phyloP scores from a whole-genome alignment of 1,140 invertebrate species.

The Mercenaria mercenaria region DNA sequence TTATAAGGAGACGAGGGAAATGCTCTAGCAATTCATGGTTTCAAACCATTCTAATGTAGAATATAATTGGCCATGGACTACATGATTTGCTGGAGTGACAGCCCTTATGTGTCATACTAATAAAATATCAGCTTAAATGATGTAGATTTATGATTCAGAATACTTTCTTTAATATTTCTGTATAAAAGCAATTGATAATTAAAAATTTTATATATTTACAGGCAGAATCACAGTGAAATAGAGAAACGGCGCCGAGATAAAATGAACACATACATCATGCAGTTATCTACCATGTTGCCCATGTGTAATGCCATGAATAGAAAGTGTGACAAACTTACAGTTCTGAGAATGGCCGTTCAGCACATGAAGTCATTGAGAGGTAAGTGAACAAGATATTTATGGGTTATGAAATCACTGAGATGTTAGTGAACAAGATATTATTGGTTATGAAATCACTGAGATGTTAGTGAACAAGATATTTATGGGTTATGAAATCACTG shows the following conservation, averaged over 20 bases:
- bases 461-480: constrained; percentile 89
- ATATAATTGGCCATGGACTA: no score
- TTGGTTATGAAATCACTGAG: constrained; percentile 92
- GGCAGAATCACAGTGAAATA: constrained; percentile 96
- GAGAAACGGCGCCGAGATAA: constrained; percentile 97
- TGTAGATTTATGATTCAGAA: no score
- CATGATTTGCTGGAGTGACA: no score
- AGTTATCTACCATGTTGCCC: constrained; percentile 95
- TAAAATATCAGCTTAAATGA: no score
- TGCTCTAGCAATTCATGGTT: no score
- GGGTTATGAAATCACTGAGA: background rate
- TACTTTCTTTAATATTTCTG: no score
- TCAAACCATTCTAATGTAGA: no score
- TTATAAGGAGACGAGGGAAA: no score
- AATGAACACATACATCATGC: constrained; percentile 98
- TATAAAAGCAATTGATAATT: no score
- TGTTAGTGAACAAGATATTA: constrained; percentile 87
- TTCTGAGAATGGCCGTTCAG: constrained; percentile 97
- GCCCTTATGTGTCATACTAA: no score
- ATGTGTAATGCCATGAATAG: constrained; percentile 97
- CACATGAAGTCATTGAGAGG: constrained; percentile 90
- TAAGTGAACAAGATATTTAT: constrained; percentile 57
- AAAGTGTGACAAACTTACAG: constrained; percentile 97
- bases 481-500: constrained; percentile 92
- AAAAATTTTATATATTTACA: constrained; percentile 57